These are phyloP conservation scores for Neuroterus valhalla DNA, from an alignment of 1,140 invertebrate species.

Conservation along the genomic window DNA sequence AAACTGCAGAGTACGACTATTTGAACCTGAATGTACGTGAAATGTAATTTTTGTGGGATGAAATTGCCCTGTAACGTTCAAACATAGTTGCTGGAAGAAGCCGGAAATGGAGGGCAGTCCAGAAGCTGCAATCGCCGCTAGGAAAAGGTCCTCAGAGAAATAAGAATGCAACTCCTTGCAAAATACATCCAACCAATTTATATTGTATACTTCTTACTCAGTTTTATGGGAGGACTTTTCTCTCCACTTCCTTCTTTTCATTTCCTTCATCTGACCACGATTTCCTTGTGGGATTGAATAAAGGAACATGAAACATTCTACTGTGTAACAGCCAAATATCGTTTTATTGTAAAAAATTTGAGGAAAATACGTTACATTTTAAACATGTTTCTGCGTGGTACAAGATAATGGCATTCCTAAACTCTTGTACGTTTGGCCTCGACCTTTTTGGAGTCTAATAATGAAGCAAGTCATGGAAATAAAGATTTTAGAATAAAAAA, in stretches of 20 bases:
- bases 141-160: slow-evolving; percentile 55
- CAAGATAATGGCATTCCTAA: too few species aligned
- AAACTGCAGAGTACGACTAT: not conserved
- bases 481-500: too few species aligned
- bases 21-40: slow-evolving; percentile 41
- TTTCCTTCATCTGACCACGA: slow-evolving; percentile 3
- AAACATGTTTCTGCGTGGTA: too few species aligned
- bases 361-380: too few species aligned
- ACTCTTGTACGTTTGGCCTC: too few species aligned
- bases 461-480: too few species aligned
- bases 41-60: slow-evolving; percentile 59
- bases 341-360: too few species aligned
- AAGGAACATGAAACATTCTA: not conserved
- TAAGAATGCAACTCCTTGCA: slow-evolving; percentile 55
- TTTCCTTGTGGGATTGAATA: not conserved
- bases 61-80: slow-evolving; percentile 51
- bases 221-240: slow-evolving; percentile 34
- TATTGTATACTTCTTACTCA: slow-evolving; percentile 34
- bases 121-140: slow-evolving; percentile 47
- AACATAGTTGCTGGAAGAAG: slow-evolving; percentile 44
- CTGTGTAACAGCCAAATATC: not conserved
- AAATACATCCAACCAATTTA: slow-evolving; percentile 52
- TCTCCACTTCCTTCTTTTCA: not conserved
- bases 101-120: slow-evolving; percentile 40
- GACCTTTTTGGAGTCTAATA: too few species aligned